Evolutionary conservation across 2,797 vertebrate genomes (phyloP).

Genomic region (Micromesistius poutassou): DNA sequence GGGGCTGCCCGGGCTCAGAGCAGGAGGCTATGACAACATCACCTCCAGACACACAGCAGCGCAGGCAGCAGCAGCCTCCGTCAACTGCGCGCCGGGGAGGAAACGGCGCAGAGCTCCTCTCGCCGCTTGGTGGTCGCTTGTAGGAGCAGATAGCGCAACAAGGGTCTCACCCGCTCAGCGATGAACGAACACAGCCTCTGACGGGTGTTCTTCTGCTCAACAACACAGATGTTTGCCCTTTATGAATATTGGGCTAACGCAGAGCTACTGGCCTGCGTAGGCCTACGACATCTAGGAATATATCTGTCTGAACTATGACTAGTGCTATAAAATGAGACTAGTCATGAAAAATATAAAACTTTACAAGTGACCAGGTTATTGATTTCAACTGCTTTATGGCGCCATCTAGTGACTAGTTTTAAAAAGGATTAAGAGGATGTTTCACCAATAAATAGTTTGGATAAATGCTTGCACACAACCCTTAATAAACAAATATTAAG

Average conservation of each 20-base stretch:
- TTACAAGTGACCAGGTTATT: slow-evolving; percentile 41
- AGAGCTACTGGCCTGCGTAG: not conserved
- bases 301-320: not conserved
- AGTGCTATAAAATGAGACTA: slow-evolving; percentile 37
- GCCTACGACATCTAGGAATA: not conserved
- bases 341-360: slow-evolving; percentile 53
- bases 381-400: slow-evolving; percentile 38
- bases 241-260: not conserved
- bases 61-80: slow-evolving; percentile 39
- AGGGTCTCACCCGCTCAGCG: not conserved
- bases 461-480: not conserved
- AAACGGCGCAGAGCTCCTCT: slow-evolving; percentile 37
- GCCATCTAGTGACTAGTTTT: slow-evolving; percentile 54
- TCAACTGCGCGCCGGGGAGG: slow-evolving; percentile 40
- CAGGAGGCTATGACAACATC: slow-evolving; percentile 73
- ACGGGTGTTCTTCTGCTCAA: not conserved
- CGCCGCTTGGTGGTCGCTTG: slow-evolving; percentile 31
- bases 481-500: not conserved
- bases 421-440: not conserved
- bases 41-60: slow-evolving; percentile 35
- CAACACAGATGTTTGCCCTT: no score
- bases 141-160: not conserved
- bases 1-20: slow-evolving; percentile 57
- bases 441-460: not conserved
- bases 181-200: not conserved